A percentile compares a stretch with the other conserved stretches of the same genome.
Conservation (phyloP, 2,113 vertebrate species). For the Paradoxurus hermaphroditus region DNA sequence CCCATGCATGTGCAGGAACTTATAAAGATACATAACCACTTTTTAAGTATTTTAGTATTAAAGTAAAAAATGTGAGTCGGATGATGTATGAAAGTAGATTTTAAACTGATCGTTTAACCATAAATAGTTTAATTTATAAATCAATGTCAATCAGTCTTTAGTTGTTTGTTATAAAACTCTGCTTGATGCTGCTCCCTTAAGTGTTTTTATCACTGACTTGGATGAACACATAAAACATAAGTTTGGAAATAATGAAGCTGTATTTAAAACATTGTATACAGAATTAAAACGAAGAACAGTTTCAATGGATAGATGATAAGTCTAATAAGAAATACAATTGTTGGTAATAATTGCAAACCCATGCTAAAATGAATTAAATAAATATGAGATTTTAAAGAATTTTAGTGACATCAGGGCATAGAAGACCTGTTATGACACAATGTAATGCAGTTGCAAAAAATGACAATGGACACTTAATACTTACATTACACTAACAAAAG, state of each 20-base stretch:
- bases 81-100: not conserved
- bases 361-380: not conserved
- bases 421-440: not conserved
- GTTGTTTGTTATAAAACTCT: not conserved
- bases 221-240: not conserved
- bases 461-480: not conserved
- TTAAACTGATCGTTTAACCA: not conserved
- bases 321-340: not conserved
- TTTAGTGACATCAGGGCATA: not conserved
- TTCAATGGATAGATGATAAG: not conserved
- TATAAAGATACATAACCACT: not conserved
- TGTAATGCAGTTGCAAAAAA: not conserved
- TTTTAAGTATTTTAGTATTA: not conserved
- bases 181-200: not conserved
- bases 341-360: not conserved
- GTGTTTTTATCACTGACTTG: not conserved
- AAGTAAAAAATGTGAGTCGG: not conserved
- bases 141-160: not conserved
- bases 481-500: not conserved
- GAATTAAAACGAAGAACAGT: not conserved
- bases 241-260: not conserved
- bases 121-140: not conserved
- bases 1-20: not conserved
- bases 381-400: not conserved
- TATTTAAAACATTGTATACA: not conserved